Conservation (phyloP, 35 echinoderm and acorn worm species). For the Heliocidaris erythrogramma region DNA sequence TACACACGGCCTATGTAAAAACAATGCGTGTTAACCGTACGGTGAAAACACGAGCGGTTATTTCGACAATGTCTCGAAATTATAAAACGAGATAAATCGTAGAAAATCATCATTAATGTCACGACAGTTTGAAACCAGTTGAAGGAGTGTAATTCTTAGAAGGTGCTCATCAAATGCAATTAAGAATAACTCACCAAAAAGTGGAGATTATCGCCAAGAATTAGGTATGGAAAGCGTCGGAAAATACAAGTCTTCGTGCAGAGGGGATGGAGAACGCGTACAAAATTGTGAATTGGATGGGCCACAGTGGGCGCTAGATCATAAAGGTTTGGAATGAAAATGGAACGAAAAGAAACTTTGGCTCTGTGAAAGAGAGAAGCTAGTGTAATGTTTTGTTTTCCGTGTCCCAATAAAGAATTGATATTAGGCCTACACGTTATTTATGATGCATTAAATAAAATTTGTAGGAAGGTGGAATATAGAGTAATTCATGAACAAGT, state of each 20-base stretch:
- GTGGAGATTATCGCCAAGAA: not conserved
- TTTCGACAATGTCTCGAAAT: not conserved
- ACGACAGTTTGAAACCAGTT: not conserved
- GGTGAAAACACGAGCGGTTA: not conserved
- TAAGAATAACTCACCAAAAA: not conserved
- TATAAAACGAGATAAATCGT: not conserved
- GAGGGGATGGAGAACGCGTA: conserved; percentile 14
- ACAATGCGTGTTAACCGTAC: conserved; percentile 39
- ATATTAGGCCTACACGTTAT: not conserved
- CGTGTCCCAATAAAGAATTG: not conserved
- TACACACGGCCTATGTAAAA: conserved; percentile 32
- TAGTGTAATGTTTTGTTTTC: conserved; percentile 30
- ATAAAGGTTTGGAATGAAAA: not conserved
- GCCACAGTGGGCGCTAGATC: conserved; percentile 24
- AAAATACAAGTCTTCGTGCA: not conserved
- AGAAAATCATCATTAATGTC: not conserved
- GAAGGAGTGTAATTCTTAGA: not conserved
- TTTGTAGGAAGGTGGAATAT: too few relatives aligned
- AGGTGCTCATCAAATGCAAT: not conserved
- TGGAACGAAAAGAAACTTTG: not conserved
- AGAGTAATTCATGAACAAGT: too few relatives aligned
- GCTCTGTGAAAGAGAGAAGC: not conserved
- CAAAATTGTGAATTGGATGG: conserved; percentile 25
- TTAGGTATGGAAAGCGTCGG: not conserved
- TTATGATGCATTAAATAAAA: too few relatives aligned